Base-by-base conservation (phyloP, 2,888 invertebrate species). In the Chloroclystis v-ata region DNA sequence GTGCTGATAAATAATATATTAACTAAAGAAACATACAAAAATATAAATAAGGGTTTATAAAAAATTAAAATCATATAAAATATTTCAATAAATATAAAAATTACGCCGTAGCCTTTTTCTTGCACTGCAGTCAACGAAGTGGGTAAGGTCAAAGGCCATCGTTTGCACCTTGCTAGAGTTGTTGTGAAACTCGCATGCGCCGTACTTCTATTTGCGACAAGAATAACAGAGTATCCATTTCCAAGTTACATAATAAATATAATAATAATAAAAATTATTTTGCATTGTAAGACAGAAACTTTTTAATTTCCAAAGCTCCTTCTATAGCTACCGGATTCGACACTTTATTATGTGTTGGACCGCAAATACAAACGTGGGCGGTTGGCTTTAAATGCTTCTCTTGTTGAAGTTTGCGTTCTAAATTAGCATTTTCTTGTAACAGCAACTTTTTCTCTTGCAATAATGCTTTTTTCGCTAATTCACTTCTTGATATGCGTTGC, bases 401-500 rank as follows among this genome's bases (percentile, higher is more conserved):
- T n/a, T n/a, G n/a, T n/a, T n/a, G n/a, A n/a, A n/a, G n/a, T 20
- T 14, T 32, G 4, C 1, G 14, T 26, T 6, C 9, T 6, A 26
- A 2, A 26, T 3, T 2, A 8, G 26, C 26, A 26, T 3, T 26
- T 9, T 8, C 24, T 24, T 24, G 24, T 24, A 6, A 24, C 3
- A 24, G 3, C 39, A 82, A 50, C 39, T 60, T 44, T 65, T 82
- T 87, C 65, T 87, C 86, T 9, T 75, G 75, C 41, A 65, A 49
- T 40, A 87, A 63, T 30, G 86, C 82, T 59, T 75, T 70, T 56
- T 71, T 79, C 1, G 78, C 69, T 32, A 87, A 59, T 48, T 87
- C 84, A 2, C 77, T 85, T 61, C 74, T 81, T 20, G 85, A 70
- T 49, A 85, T 72, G 28, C 77, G 76, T 47, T 84, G 83, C 86